phyloP scores from a whole-genome alignment of 2,113 vertebrate species.

The Notarius quadriscutis region DNA sequence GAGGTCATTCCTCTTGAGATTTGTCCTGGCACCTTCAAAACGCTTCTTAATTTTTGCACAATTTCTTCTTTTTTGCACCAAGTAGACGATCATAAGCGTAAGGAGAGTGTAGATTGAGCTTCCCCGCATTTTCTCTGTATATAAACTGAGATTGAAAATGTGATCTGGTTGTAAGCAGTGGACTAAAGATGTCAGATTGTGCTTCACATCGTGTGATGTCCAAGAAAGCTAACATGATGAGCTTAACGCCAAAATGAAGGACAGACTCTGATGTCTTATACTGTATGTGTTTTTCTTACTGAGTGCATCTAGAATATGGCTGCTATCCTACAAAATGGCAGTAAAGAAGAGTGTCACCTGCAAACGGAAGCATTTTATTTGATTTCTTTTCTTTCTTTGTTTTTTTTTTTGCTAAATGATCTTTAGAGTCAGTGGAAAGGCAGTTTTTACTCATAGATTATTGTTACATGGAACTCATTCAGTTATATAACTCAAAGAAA shows the following conservation, averaged over 20 bases:
- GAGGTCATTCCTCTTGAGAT: background rate
- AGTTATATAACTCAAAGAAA: background rate
- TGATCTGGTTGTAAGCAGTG: background rate
- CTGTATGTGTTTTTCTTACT: conserved; percentile 27
- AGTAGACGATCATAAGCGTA: background rate
- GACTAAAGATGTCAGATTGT: conserved; percentile 4
- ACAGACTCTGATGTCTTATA: background rate
- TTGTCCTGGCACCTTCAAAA: background rate
- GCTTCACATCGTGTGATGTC: conserved; percentile 20
- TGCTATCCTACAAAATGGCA: conserved; percentile 80
- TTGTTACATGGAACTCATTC: background rate
- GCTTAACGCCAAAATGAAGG: background rate
- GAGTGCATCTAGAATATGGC: conserved; percentile 70
- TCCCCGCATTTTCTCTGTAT: background rate
- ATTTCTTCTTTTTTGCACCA: background rate
- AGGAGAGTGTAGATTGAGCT: background rate
- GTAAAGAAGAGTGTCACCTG: conserved; percentile 51
- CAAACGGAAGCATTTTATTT: conserved; percentile 27
- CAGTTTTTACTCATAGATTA: background rate
- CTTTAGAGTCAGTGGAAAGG: background rate
- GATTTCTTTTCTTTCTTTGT: background rate
- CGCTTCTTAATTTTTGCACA: too few species aligned
- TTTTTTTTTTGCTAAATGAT: conserved; percentile 17
- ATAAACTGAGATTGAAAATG: background rate
- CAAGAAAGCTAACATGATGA: background rate